Evolutionary conservation across 2,888 invertebrate genomes (phyloP).

Genomic region (Mimumesa dahlbomi): DNA sequence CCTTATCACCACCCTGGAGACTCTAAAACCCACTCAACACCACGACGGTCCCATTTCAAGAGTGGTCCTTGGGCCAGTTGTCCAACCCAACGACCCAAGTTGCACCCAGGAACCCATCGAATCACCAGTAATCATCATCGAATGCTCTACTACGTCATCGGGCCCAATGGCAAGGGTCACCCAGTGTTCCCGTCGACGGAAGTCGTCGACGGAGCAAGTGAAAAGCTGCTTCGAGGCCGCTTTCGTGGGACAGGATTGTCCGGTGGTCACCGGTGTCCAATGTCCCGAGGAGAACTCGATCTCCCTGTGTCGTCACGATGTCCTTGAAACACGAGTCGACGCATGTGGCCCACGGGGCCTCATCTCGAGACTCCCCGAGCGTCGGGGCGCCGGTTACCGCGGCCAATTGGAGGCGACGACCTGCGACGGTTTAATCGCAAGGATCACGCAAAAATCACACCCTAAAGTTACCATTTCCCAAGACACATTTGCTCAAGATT

Average conservation of each 20-base stretch:
- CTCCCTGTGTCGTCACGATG: constrained; percentile 1
- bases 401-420: constrained; percentile 16
- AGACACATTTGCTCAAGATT: too few species aligned
- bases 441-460: background rate
- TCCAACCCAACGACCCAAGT: too few species aligned
- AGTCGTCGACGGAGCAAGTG: constrained; percentile 1
- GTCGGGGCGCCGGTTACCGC: background rate
- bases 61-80: background rate
- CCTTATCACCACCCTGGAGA: constrained; percentile 29
- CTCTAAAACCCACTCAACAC: constrained; percentile 3
- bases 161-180: constrained; percentile 45
- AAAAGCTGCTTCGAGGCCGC: constrained; percentile 33
- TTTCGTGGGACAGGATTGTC: constrained; percentile 21
- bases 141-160: constrained; percentile 45
- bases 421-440: constrained; percentile 3
- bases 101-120: background rate
- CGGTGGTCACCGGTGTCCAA: constrained; percentile 9
- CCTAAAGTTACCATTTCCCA: too few species aligned
- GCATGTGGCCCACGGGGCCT: constrained; percentile 13
- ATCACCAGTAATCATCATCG: constrained; percentile 35
- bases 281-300: constrained; percentile 1
- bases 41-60: constrained; percentile 9
- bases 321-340: constrained; percentile 27
- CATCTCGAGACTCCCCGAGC: background rate
- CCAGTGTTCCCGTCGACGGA: constrained; percentile 1